Evolutionary conservation across 2,113 vertebrate species (phyloP).

Genomic region (Silurus glanis): DNA sequence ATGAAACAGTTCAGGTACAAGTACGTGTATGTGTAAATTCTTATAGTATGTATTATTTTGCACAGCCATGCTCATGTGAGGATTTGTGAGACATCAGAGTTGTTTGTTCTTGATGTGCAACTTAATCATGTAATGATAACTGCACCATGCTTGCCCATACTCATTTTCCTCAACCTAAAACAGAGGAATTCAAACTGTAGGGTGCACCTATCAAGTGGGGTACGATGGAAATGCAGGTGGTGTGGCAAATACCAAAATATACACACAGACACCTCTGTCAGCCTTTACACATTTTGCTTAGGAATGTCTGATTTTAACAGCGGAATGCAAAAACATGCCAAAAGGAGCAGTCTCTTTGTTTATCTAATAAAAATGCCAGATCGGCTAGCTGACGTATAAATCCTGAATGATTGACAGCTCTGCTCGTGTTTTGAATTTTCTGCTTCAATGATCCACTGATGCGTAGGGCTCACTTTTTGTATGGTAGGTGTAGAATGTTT

Average conservation of each 20-base stretch:
- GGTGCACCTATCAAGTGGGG: not conserved
- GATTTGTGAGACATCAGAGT: not conserved
- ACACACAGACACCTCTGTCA: not conserved
- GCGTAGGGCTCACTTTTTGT: not conserved
- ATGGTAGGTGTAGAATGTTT: not conserved
- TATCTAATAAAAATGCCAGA: not conserved
- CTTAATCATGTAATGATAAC: not conserved
- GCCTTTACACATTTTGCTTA: not conserved
- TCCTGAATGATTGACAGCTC: not conserved
- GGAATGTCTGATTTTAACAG: not conserved
- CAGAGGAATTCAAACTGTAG: not conserved
- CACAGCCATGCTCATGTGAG: not conserved
- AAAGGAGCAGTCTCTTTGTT: not conserved
- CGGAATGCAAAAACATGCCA: not conserved
- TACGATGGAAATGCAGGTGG: not conserved
- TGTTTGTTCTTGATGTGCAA: not conserved
- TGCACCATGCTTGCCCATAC: not conserved
- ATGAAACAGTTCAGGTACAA: no score
- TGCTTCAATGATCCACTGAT: no score
- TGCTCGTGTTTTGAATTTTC: no score
- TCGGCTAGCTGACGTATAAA: not conserved
- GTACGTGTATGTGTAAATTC: not conserved
- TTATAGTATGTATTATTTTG: not conserved
- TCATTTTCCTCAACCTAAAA: not conserved
- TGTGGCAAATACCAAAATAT: not conserved